Evolutionary conservation across 2,113 vertebrate species (phyloP), one percentile per base, ranked within the genome.

Genomic region (Himantopus leucocephalus): DNA sequence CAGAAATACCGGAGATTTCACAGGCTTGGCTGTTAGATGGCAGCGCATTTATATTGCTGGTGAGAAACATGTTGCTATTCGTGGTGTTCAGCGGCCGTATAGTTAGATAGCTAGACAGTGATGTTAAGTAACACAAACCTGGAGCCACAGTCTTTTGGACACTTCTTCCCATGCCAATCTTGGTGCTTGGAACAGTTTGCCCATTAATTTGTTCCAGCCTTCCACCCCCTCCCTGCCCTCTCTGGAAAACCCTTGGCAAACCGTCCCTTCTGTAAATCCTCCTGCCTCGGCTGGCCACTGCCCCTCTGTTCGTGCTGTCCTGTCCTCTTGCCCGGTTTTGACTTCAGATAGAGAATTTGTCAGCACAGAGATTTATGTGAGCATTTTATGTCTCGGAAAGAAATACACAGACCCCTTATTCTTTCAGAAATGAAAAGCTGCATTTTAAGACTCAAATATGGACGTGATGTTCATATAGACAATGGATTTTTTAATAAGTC

Each of bases 1-100:
- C 80, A 92, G 62, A 94, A 90, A 76, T 79, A 66, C 84, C 0
- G 0, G 53, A 55, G 89, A 29, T 79, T 94, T 89, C 29, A 6
- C 58, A 67, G 70, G 24, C 62, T 56, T 79, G 62, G 77, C 29
- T 59, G 66, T 85, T 94, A 64, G 74, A 26, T 95, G 80, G 62
- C 63, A 82, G 41, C 0, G 0, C 20, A 8, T 85, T 97, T 87
- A 27, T 85, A 2, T 68, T 70, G 55, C 66, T 90, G 92, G 43
- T 92, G 92, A 95, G 89, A 95, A 94, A 89, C 82, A n/a, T 2
- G 68, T 90, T 94, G 94, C 86, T 95, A 64, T 94, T 97, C 86
- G 5, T 2, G 11, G 91, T 58, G 89, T 66, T 90, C 70, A 34
- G 84, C 41, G 90, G 79, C 84, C 62, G n/a, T 89, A 2, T 17